Conservation (phyloP, 2,113 vertebrate species). For the Ageneiosus marmoratus region DNA sequence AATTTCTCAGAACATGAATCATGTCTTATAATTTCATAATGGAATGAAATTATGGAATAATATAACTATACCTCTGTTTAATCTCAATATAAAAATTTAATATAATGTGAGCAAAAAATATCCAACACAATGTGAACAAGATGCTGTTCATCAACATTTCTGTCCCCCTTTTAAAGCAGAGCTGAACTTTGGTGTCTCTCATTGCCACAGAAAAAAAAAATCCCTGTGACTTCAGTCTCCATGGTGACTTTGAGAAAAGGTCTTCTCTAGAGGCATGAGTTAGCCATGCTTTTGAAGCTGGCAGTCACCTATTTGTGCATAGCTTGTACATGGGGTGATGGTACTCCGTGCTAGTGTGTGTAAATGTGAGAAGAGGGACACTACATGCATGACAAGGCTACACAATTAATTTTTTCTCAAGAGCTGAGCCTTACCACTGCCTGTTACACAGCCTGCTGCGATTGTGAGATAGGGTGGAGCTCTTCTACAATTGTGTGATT, state of each 20-base stretch:
- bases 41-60: not conserved
- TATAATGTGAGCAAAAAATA: not conserved
- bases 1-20: not conserved
- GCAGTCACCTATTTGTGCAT: conserved; percentile 59
- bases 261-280: conserved; percentile 53
- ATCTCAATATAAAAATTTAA: not conserved
- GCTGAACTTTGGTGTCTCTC: conserved; percentile 28
- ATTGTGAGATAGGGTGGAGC: conserved; percentile 40
- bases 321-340: conserved; percentile 50
- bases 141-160: not conserved
- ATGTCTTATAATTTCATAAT: not conserved
- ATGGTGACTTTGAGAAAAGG: conserved; percentile 43
- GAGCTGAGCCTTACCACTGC: not conserved
- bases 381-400: conserved; percentile 47
- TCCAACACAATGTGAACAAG: not conserved
- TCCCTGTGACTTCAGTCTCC: conserved; percentile 41
- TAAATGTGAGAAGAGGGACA: not conserved
- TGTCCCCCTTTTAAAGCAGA: not conserved
- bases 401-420: conserved; percentile 46
- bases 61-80: not conserved
- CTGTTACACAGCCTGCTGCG: conserved; percentile 26
- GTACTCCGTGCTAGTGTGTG: not conserved
- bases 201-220: conserved; percentile 9
- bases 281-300: conserved; percentile 56
- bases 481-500: conserved; percentile 65